A percentile compares a stretch with the other conserved stretches of the same genome.
These are phyloP conservation scores for Subanguina moxae DNA, from an alignment of 1,140 invertebrate genomes.

Conservation along the genomic window DNA sequence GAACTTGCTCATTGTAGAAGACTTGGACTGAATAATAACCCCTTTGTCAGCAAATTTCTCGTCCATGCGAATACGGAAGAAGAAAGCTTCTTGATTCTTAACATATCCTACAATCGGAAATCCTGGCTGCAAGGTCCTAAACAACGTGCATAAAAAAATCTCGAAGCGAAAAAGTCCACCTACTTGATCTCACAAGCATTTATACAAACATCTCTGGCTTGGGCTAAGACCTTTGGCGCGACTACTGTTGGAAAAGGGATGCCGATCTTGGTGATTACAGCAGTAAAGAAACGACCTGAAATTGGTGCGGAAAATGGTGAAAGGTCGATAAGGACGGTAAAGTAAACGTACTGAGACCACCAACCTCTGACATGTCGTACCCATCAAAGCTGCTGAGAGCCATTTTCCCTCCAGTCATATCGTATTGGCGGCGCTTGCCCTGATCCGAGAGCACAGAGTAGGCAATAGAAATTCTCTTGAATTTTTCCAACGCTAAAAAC, in stretches of 20 bases:
- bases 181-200: background rate
- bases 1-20: conserved; percentile 55
- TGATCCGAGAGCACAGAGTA: conserved; percentile 58
- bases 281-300: conserved; percentile 57
- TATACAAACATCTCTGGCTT: conserved; percentile 45
- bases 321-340: background rate
- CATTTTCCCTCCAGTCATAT: conserved; percentile 45
- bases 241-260: conserved; percentile 55
- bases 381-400: conserved; percentile 55
- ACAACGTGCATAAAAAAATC: background rate
- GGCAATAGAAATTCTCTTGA: conserved; percentile 56
- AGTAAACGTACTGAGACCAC: conserved; percentile 46
- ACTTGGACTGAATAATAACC: conserved; percentile 53
- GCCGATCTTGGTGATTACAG: conserved; percentile 56
- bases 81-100: conserved; percentile 51
- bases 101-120: conserved; percentile 27
- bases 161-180: background rate
- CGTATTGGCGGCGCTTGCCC: conserved; percentile 57
- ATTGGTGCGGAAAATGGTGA: background rate
- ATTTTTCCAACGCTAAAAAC: conserved; percentile 14
- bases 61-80: conserved; percentile 50
- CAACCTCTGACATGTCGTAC: conserved; percentile 54
- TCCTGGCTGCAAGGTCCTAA: conserved; percentile 31
- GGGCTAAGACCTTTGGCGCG: conserved; percentile 50
- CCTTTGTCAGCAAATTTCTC: conserved; percentile 39